Evolutionary conservation across 2,888 invertebrate species (phyloP), one percentile per base, ranked within the genome.

Genomic region (Campaea margaritaria): DNA sequence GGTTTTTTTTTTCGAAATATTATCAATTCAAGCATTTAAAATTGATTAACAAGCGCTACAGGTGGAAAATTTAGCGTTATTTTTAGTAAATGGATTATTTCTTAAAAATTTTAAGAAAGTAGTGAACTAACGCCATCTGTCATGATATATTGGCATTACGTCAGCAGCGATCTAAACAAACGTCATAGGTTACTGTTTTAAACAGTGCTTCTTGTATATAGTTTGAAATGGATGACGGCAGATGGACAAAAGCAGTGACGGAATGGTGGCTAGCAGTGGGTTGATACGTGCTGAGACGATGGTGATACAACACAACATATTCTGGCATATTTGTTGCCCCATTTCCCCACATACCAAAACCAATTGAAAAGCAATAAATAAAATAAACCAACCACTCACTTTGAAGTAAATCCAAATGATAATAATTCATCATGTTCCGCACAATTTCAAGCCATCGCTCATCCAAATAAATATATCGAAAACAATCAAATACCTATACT

Each of bases 401-500:
- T 39, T 47, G 36, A 36, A 27, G 44, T 61, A 38, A 39, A 60
- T 60, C 38, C 53, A 13, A 41, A 57, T 50, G 27, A 46, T 51
- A 62, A 62, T 56, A 42, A 50, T 45, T 60, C 43, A 55, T 52
- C 34, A 47, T 57, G 13, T 61, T 56, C 41, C 38, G 46, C 42
- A 44, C 48, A 48, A 46, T 46, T 36, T 34, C 44, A 46, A 38
- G 21, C 11, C 36, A 45, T 46, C 55, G 52, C 39, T 13, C 44
- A 31, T 5, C 12, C 45, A 34, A 52, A 51, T 47, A 52, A 52
- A 52, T 46, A 38, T 57, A 58, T 42, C 16, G 45, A 55, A 65
- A 71, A 58, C 52, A 71, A 73, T 63, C 59, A 65, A 66, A 58
- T 57, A 62, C 43, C 49, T 53, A 50, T 49, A 58, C 39, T 42